Evolutionary conservation across 2,113 vertebrate species (phyloP).

Genomic region (Dicentrarchus labrax): DNA sequence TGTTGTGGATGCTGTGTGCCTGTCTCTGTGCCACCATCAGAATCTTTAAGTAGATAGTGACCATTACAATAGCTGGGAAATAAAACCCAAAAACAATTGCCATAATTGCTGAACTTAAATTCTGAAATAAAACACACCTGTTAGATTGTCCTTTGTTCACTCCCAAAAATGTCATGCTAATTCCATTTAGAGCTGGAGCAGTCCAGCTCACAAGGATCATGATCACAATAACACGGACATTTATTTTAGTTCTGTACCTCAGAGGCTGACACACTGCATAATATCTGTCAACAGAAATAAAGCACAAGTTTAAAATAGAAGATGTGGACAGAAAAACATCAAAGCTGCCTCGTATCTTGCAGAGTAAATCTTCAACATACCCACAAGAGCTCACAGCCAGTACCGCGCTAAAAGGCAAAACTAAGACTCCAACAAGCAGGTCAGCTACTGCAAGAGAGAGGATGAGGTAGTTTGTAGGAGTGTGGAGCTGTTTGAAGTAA

Average conservation of each 20-base stretch:
- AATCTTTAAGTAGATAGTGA: conserved; percentile 34
- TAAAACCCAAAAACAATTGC: conserved; percentile 1
- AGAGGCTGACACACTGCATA: conserved; percentile 32
- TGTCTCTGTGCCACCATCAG: conserved; percentile 8
- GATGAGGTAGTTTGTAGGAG: too few relatives aligned
- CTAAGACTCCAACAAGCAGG: too few relatives aligned
- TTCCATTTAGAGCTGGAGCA: neutral
- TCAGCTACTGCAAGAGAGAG: too few relatives aligned
- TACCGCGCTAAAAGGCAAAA: neutral
- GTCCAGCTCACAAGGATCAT: conserved; percentile 28
- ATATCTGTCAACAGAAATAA: conserved; percentile 40
- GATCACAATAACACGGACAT: neutral
- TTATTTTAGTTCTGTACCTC: conserved; percentile 20
- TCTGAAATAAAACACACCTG: neutral
- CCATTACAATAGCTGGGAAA: neutral
- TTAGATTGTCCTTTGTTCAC: neutral
- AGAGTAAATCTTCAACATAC: neutral
- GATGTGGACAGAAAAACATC: neutral
- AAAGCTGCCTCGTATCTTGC: neutral
- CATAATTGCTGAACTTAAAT: neutral
- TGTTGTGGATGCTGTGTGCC: conserved; percentile 19
- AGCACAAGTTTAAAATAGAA: conserved; percentile 38
- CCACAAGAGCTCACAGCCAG: neutral
- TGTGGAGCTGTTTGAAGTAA: neutral
- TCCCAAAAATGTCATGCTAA: neutral